phyloP scores from a whole-genome alignment of 2,888 invertebrate genomes.

The Ceramica pisi region DNA sequence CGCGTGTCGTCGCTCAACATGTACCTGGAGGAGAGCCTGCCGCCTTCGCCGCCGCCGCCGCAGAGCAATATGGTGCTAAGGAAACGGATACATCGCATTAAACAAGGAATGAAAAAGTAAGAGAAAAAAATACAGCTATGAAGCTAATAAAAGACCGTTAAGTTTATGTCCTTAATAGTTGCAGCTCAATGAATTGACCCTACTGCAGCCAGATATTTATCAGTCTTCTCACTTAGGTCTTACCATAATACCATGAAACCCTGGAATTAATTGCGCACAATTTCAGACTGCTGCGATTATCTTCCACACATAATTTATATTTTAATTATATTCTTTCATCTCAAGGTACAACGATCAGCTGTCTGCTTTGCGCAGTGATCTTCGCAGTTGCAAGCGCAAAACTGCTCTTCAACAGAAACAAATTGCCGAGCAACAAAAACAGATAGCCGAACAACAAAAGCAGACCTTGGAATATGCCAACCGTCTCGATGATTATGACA shows the following conservation, averaged over 20 bases:
- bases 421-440: conserved; percentile 94
- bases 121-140: conserved; percentile 31
- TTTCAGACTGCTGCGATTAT: not conserved
- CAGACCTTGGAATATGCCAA: conserved; percentile 95
- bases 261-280: too few species aligned
- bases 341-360: conserved; percentile 95
- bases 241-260: too few species aligned
- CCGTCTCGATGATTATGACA: conserved; percentile 97
- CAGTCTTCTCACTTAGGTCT: too few species aligned
- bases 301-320: not conserved
- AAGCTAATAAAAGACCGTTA: not conserved
- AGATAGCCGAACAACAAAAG: conserved; percentile 93
- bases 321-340: conserved; percentile 6
- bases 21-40: conserved; percentile 87
- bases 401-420: conserved; percentile 96
- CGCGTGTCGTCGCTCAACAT: conserved; percentile 82
- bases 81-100: conserved; percentile 96
- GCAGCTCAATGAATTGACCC: not conserved
- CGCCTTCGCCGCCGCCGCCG: conserved; percentile 92
- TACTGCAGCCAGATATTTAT: not conserved
- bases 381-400: conserved; percentile 95
- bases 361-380: conserved; percentile 94
- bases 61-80: conserved; percentile 96
- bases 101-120: conserved; percentile 96
- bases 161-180: not conserved